phyloP scores from a whole-genome alignment of 2,113 vertebrate genomes.

The Hydrochoerus hydrochaeris region DNA sequence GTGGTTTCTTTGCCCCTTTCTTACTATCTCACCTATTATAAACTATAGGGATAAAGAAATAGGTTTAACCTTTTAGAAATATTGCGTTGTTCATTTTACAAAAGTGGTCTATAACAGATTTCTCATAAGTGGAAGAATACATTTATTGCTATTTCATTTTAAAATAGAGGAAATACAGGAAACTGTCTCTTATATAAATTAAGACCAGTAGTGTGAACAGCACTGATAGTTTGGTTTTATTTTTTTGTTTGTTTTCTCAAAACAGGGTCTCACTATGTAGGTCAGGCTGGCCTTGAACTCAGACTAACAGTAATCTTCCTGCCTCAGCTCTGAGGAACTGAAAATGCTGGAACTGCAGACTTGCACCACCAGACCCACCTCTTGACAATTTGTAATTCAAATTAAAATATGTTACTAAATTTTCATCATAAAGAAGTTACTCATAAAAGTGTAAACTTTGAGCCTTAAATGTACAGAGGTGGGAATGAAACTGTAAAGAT shows the following conservation, averaged over 20 bases:
- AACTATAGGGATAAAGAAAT: background rate
- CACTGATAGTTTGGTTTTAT: background rate
- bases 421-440: background rate
- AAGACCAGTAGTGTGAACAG: background rate
- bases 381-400: background rate
- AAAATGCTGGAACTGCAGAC: too few relatives aligned
- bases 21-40: background rate
- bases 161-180: background rate
- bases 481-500: slow-evolving; percentile 18
- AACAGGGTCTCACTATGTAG: too few relatives aligned
- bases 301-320: too few relatives aligned
- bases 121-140: background rate
- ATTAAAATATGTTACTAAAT: slow-evolving; percentile 14
- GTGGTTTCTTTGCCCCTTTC: background rate
- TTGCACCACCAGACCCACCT: too few relatives aligned
- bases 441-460: background rate
- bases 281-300: too few relatives aligned
- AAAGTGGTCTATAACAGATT: background rate
- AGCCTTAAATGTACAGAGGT: background rate
- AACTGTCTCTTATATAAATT: slow-evolving; percentile 26
- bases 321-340: too few relatives aligned
- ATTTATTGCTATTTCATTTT: background rate
- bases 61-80: background rate
- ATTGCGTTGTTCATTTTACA: background rate
- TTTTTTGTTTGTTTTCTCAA: too few relatives aligned